Evolutionary conservation across 2,113 vertebrate genomes (phyloP), one percentile per base, ranked within the genome.

Genomic region (Geococcyx californianus): DNA sequence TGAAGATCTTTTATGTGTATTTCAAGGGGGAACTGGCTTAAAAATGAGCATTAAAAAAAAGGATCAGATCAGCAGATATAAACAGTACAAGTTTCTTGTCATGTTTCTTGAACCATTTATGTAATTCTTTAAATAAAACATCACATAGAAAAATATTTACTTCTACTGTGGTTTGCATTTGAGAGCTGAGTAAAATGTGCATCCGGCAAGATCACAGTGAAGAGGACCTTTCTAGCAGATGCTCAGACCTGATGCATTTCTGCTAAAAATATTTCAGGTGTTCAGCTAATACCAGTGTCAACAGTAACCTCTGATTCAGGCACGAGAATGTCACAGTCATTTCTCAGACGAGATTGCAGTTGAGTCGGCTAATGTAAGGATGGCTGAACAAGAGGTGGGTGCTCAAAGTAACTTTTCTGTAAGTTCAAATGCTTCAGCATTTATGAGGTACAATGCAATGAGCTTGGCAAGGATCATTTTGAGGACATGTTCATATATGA

Each of bases 191-290:
- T 33, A 45, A 67, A 54, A 54, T 1, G 2, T 15, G 8, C 19
- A 42, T 2, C 15, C 1, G 4, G 17, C n/a, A 66, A 58, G 58
- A 60, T 20, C 13, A 66, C 0, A 0, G 31, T 25, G 54, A 84
- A 93, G 36, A 79, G 9, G 12, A 54, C 5, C 31, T 69, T 68
- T 73, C 34, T 17, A 63, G 33, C 15, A 87, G 77, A 70, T 51
- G 11, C 10, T 74, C 25, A 59, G 20, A 24, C 11, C 40, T 69
- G 42, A 77, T 28, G 13, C 7, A 66, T 49, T 90, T 88, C 73
- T 83, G 51, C 26, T 67, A 33, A 60, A 91, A 74, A 40, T 1
- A 26, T 45, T 75, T 44, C n/a, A 64, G 26, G 21, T 68, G 11
- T n/a, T 85, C 67, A 69, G 38, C 14, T 90, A 49, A 54, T 58